Evolutionary conservation across 23 tunicate genomes (phyloP), one percentile per base, ranked within the genome.

Genomic region (Ascidia mentula): DNA sequence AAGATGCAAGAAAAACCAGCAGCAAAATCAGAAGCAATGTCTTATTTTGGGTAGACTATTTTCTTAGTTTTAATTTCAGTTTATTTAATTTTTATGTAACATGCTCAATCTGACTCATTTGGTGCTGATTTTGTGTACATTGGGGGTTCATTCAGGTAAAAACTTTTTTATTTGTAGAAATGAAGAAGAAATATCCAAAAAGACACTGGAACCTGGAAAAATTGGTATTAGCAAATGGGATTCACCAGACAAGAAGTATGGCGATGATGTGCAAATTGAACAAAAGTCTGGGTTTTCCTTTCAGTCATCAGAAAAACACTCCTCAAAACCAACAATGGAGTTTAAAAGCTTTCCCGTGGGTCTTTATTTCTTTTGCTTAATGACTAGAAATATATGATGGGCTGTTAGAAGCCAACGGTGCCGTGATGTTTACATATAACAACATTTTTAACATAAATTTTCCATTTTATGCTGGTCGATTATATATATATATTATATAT

Each of bases 1-100:
- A 77, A 77, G 45, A 40, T 31, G 13, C 24, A 31, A 22, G 69
- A 45, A 9, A 79, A 79, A 79, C 37, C 35, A 1, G 26, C 38
- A 60, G 46, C 42, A 32, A 70, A 71, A 80, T 32, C 86, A 34
- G 79, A 72, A 24, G 72, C 86, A 28, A 31, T 72, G 5, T 28
- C 85, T 13, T 82, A 39, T 82, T 82, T 61, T 72, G 73, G 86
- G 86, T 71, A 12, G 18, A 6, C 18, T n/a, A n/a, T n/a, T n/a
- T n/a, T n/a, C n/a, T n/a, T n/a, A n/a, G n/a, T n/a, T n/a, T n/a
- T n/a, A n/a, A n/a, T n/a, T n/a, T n/a, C n/a, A n/a, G n/a, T n/a
- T n/a, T n/a, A n/a, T n/a, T n/a, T n/a, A n/a, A n/a, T n/a, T n/a
- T n/a, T n/a, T n/a, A n/a, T n/a, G n/a, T n/a, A n/a, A n/a, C n/a